Evolutionary conservation across 1,140 invertebrate species (phyloP).

Genomic region (Cotesia typhae): DNA sequence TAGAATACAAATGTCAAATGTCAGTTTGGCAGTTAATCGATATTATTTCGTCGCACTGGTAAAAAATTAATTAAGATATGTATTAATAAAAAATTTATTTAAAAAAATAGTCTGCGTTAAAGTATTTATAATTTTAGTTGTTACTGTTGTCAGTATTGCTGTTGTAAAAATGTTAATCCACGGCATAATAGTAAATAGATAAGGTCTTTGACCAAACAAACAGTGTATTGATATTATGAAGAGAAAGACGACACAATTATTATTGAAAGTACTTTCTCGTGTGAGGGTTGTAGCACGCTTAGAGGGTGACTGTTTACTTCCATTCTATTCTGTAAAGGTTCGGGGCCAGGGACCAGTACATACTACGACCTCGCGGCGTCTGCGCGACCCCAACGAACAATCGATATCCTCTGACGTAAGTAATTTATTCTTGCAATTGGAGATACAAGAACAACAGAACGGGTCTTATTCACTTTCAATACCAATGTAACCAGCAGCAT

Average conservation of each 20-base stretch:
- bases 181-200: slow-evolving; percentile 1
- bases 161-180: slow-evolving; percentile 9
- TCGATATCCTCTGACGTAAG: slow-evolving; percentile 57
- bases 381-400: slow-evolving; percentile 49
- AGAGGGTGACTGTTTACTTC: slow-evolving; percentile 51
- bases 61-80: too few relatives aligned
- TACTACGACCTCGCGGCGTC: slow-evolving; percentile 38
- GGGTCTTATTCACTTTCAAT: slow-evolving; percentile 4
- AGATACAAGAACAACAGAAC: slow-evolving; percentile 31
- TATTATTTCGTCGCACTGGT: not conserved
- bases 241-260: slow-evolving; percentile 14
- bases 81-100: too few relatives aligned
- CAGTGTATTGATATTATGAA: not conserved
- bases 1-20: slow-evolving; percentile 2
- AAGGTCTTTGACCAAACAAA: slow-evolving; percentile 17
- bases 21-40: slow-evolving; percentile 5
- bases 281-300: slow-evolving; percentile 24
- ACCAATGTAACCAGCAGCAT: slow-evolving; percentile 36
- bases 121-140: too few relatives aligned
- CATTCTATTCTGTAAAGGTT: slow-evolving; percentile 3
- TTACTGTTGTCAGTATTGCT: not conserved
- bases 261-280: not conserved
- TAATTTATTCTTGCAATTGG: slow-evolving; percentile 10
- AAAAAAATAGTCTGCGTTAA: too few relatives aligned
- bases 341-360: slow-evolving; percentile 33